Base-by-base conservation (phyloP, 1,140 invertebrate species). In the Sycophila sp. region DNA sequence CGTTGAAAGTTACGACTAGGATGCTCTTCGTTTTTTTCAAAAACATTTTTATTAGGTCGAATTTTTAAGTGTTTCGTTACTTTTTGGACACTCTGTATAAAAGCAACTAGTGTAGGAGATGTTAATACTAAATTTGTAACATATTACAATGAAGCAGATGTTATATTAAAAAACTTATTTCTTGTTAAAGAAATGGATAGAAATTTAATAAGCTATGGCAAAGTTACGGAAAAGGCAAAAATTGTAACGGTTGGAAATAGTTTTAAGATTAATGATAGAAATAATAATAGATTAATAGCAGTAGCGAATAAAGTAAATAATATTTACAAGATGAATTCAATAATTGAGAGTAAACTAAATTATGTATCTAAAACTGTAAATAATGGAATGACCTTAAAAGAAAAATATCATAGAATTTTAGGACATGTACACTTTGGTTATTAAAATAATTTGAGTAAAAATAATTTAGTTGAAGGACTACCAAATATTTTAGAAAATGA, bases 231-330 rank as follows among this genome's bases (percentile, higher is more conserved):
- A 24, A 24, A 24, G 19, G 24, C 19, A 24, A 24, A 51, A 51
- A 51, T 51, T 28, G 6, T 51, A 7, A 24, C 26, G 19, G 22
- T 7, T 24, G 15, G 15, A 26, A 51, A 51, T 8, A 26, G 7
- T 26, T 4, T 15, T 26, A 51, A 51, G 10, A 51, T 24, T 7
- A 8, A 26, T 24, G n/a, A 51, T 51, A 51, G 24, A 24, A 28
- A 4, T 7, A 51, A 51, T 24, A 22, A 51, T n/a, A n/a, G n/a
- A 22, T 10, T 51, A 77, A 76, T 28, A 24, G 47, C 19, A 7
- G n/a, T 51, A 22, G 47, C 47, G 4, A 2, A 26, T 7, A 51
- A 51, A 51, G 15, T 24, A 24, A 51, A 51, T 28, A 15, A 51
- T 51, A n/a, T n/a, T 8, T 51, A 24, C 24, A 51, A 6, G 8